A percentile compares a stretch with the other conserved stretches of the same genome.
Conservation (phyloP, 2,797 vertebrate genomes). For the Ambastaia sidthimunki region DNA sequence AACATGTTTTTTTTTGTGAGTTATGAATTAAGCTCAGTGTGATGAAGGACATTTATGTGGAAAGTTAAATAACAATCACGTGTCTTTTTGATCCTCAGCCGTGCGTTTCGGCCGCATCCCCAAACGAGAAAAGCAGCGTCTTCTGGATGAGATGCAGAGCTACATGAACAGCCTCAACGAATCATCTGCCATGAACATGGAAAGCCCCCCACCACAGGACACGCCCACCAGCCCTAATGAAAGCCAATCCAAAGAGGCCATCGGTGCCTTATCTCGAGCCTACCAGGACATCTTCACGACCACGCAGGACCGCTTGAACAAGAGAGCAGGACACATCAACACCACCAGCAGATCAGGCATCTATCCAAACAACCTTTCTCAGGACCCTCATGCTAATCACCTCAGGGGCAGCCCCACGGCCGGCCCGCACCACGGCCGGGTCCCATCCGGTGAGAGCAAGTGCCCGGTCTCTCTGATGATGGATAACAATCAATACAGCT, state of each 20-base stretch:
- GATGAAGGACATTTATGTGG: not conserved
- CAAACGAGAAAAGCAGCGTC: constrained; percentile 72
- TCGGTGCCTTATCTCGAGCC: constrained; percentile 78
- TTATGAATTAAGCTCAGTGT: not conserved
- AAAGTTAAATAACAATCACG: not conserved
- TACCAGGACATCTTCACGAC: constrained; percentile 79
- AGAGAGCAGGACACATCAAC: constrained; percentile 65
- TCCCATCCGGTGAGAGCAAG: constrained; percentile 66
- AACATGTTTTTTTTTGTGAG: not conserved
- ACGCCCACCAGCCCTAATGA: constrained; percentile 65
- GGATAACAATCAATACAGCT: constrained; percentile 71
- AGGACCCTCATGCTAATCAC: constrained; percentile 66
- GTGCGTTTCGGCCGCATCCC: constrained; percentile 74
- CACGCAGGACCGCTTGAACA: constrained; percentile 68
- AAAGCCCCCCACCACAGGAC: constrained; percentile 62
- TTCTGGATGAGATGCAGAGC: constrained; percentile 74
- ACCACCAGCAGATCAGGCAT: constrained; percentile 59
- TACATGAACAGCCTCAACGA: constrained; percentile 73
- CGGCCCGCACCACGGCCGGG: constrained; percentile 62
- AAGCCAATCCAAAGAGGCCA: constrained; percentile 76
- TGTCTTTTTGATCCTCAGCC: constrained; percentile 55
- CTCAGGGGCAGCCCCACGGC: constrained; percentile 64
- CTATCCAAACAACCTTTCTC: constrained; percentile 61
- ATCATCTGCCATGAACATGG: constrained; percentile 57
- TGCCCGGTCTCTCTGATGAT: constrained; percentile 57